Conservation (phyloP, 2,888 invertebrate genomes). For the Yponomeuta cagnagella region DNA sequence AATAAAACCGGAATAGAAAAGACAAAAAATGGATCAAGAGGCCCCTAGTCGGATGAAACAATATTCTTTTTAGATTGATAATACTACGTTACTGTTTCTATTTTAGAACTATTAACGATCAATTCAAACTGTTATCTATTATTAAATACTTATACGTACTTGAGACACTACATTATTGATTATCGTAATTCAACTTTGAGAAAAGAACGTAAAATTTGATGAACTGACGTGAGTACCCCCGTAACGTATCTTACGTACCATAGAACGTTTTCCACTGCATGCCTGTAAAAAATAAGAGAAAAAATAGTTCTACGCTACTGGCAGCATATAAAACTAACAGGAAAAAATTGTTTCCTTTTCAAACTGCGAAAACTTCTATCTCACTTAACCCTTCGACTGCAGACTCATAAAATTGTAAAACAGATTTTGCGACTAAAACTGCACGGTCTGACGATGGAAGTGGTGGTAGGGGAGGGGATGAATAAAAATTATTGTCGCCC, state of each 20-base stretch:
- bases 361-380: slow-evolving; percentile 17
- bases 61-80: slow-evolving; percentile 32
- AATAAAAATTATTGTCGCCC: slow-evolving; percentile 63
- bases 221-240: no score
- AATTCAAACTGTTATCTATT: slow-evolving; percentile 19
- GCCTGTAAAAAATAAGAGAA: background rate
- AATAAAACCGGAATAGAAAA: slow-evolving; percentile 26
- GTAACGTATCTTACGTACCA: background rate
- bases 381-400: slow-evolving; percentile 19
- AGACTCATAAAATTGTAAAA: slow-evolving; percentile 21
- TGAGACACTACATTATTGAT: no score
- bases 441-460: slow-evolving; percentile 15
- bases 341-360: background rate
- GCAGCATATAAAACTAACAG: background rate
- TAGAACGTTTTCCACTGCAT: background rate
- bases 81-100: slow-evolving; percentile 43
- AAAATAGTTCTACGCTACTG: background rate
- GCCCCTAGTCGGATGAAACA: slow-evolving; percentile 42
- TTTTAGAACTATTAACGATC: slow-evolving; percentile 37
- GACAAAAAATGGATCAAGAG: slow-evolving; percentile 53
- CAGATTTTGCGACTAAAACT: slow-evolving; percentile 23
- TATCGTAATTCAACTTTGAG: no score
- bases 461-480: slow-evolving; percentile 29
- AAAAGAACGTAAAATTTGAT: no score
- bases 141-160: background rate